phyloP scores from a whole-genome alignment of 23 tunicate genomes.

The Styela clava region DNA sequence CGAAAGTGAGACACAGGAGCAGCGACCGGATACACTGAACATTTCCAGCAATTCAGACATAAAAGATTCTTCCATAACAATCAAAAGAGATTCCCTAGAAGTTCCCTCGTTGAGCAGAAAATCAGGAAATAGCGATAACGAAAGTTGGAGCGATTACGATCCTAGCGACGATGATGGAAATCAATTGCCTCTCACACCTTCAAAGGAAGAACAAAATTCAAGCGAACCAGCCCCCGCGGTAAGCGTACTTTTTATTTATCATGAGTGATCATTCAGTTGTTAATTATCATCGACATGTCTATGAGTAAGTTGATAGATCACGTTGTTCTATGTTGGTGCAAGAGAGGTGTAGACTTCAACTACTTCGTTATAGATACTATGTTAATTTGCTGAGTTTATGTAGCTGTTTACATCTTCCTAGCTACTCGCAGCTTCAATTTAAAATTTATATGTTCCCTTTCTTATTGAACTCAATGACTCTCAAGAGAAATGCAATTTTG shows the following conservation, averaged over 20 bases:
- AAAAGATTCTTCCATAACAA: not conserved
- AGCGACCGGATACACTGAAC: not conserved
- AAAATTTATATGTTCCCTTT: no score
- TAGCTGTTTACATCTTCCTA: no score
- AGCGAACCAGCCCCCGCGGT: constrained; percentile 18
- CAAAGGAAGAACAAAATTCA: constrained; percentile 15
- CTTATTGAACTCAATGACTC: no score
- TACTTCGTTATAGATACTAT: no score
- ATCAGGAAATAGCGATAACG: constrained; percentile 11
- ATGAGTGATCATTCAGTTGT: not conserved
- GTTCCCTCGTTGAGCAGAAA: constrained; percentile 37
- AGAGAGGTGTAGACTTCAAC: no score
- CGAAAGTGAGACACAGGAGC: not conserved
- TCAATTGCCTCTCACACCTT: not conserved
- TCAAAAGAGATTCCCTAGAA: constrained; percentile 55
- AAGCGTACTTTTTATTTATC: not conserved
- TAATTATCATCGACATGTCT: not conserved
- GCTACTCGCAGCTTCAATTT: no score
- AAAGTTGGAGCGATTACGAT: constrained; percentile 50
- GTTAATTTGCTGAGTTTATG: no score
- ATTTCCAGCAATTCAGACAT: not conserved
- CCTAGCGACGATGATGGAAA: constrained; percentile 55
- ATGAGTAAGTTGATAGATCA: no score
- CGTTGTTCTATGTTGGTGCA: no score
- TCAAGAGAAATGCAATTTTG: no score